Evolutionary conservation across 2,888 invertebrate genomes (phyloP), one percentile per base, ranked within the genome.

Genomic region (Drosophila cognata): DNA sequence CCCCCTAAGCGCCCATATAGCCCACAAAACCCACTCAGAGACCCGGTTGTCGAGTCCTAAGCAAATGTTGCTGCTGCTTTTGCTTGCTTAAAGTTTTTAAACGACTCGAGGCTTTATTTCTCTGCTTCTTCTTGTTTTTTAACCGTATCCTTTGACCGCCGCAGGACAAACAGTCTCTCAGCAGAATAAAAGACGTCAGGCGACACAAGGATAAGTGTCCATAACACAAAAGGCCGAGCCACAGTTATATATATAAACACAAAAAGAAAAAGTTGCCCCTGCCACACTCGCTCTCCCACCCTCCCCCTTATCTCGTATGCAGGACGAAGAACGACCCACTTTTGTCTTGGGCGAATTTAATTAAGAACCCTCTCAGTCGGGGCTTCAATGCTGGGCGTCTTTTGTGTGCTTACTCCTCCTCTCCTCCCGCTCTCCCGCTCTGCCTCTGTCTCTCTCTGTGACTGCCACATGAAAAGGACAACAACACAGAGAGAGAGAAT

Each of bases 301-400:
- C n/a, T 2, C 51, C 6, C n/a, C n/a, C 28, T 18, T 50, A 18
- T 25, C 28, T 16, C 28, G 43, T 25, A 43, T 41, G 62, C 83
- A 73, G 56, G 72, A 53, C 38, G 16, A 53, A 29, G 29, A n/a
- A 21, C 67, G 72, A 80, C 71, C 83, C 74, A 77, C 89, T 70
- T 69, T 58, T 85, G 84, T 90, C 85, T 84, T 88, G 90, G 56
- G 66, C 71, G 87, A 86, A 86, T 86, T 86, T 86, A 86, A 86
- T 86, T 86, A 86, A 90, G 90, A 88, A 86, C 87, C 85, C 85
- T 90, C 86, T 56, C 28, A 46, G 84, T 76, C 71, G 56, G 60
- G 60, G 67, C 71, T 83, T 79, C 79, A 70, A 73, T 66, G 70
- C 62, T 59, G 62, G 64, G 36, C 68, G 71, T 52, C 81, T 78